Conservation (phyloP, 1,140 invertebrate genomes). For the Platorchestia sp. region DNA sequence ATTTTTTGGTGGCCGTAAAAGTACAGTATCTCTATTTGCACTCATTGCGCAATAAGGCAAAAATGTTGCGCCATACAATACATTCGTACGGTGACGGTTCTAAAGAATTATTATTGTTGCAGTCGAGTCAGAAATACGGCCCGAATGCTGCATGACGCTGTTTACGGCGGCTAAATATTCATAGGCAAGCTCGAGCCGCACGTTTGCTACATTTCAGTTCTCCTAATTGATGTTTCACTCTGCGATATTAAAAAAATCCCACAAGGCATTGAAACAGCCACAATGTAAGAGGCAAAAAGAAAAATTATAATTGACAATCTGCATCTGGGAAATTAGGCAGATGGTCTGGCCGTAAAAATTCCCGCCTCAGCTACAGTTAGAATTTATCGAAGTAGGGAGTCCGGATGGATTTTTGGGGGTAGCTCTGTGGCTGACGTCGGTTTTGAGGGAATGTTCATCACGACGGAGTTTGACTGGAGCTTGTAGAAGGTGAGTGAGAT, state of each 20-base stretch:
- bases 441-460: background rate
- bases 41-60: background rate
- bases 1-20: background rate
- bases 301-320: slow-evolving; percentile 56
- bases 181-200: slow-evolving; percentile 33
- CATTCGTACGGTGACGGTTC: slow-evolving; percentile 32
- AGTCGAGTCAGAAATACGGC: slow-evolving; percentile 29
- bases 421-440: background rate
- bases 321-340: slow-evolving; percentile 54
- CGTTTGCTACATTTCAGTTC: slow-evolving; percentile 51
- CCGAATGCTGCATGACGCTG: slow-evolving; percentile 42
- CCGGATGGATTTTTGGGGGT: background rate
- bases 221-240: slow-evolving; percentile 55
- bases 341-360: slow-evolving; percentile 54
- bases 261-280: slow-evolving; percentile 53
- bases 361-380: slow-evolving; percentile 51
- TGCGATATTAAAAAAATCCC: slow-evolving; percentile 55
- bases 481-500: background rate
- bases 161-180: slow-evolving; percentile 48
- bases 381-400: slow-evolving; percentile 48
- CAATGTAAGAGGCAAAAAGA: slow-evolving; percentile 54
- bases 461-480: background rate
- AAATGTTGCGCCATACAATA: background rate
- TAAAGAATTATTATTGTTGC: slow-evolving; percentile 39
- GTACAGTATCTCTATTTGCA: background rate